A percentile compares a stretch with the other conserved stretches of the same genome.
Evolutionary conservation across 2,113 vertebrate species (phyloP).

Genomic region (Cyphomyrus discorhynchus): DNA sequence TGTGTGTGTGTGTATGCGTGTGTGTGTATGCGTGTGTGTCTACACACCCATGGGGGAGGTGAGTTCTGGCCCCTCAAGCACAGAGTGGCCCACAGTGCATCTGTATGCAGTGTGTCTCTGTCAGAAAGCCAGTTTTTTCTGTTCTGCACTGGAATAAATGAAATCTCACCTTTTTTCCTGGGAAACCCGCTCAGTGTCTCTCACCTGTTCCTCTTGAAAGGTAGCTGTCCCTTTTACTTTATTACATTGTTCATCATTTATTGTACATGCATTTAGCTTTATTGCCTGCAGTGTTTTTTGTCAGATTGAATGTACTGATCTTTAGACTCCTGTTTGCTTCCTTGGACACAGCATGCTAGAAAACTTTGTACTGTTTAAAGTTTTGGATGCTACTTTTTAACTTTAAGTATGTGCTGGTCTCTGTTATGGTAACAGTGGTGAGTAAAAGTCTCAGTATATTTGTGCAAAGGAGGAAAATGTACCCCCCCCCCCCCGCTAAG

Average conservation of each 20-base stretch:
- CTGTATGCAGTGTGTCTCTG: neutral
- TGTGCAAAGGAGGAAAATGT: neutral
- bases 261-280: neutral
- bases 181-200: neutral
- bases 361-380: neutral
- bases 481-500: neutral
- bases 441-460: neutral
- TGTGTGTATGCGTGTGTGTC: neutral
- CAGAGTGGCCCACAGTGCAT: neutral
- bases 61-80: neutral
- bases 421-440: neutral
- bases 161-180: conserved; percentile 4
- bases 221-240: neutral
- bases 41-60: neutral
- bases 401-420: neutral
- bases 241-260: neutral
- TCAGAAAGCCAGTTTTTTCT: conserved; percentile 8
- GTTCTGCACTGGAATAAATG: conserved; percentile 22
- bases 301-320: neutral
- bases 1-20: neutral
- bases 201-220: neutral
- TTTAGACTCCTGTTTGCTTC: neutral
- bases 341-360: neutral
- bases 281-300: neutral
- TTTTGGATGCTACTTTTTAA: neutral